Conservation (phyloP, 2,888 invertebrate species). For the Euphydryas editha region DNA sequence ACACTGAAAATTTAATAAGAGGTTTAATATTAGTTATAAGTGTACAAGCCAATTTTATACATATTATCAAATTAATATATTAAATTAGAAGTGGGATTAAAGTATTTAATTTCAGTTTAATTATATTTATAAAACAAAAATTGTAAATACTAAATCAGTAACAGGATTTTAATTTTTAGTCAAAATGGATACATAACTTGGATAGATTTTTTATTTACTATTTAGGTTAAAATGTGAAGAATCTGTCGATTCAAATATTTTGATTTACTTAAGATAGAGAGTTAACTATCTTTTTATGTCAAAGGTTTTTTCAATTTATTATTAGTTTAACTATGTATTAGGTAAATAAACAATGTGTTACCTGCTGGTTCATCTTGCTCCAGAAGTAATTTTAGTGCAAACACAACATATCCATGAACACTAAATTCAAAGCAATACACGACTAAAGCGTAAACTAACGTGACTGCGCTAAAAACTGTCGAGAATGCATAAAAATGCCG, state of each 20-base stretch:
- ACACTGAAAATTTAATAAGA: conserved; percentile 74
- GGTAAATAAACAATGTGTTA: conserved; percentile 49
- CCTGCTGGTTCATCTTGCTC: conserved; percentile 77
- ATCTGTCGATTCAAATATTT: too few species aligned
- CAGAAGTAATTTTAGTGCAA: conserved; percentile 75
- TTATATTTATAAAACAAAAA: too few species aligned
- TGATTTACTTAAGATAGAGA: too few species aligned
- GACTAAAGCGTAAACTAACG: conserved; percentile 74
- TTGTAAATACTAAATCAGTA: too few species aligned
- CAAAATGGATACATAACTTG: too few species aligned
- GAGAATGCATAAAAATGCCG: conserved; percentile 91
- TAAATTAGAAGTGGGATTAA: too few species aligned
- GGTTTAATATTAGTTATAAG: background rate
- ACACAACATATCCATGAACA: conserved; percentile 76
- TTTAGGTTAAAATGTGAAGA: too few species aligned
- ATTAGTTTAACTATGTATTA: background rate
- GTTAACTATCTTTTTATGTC: background rate
- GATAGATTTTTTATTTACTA: too few species aligned
- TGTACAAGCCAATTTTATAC: too few species aligned
- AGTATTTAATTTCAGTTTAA: too few species aligned
- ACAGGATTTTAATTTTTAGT: too few species aligned
- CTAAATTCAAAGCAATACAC: conserved; percentile 76
- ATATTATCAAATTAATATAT: too few species aligned
- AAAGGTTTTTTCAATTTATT: background rate
- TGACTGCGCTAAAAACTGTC: conserved; percentile 78